Base-by-base conservation (phyloP, 1,140 invertebrate genomes). In the Drosophila nikananu region DNA sequence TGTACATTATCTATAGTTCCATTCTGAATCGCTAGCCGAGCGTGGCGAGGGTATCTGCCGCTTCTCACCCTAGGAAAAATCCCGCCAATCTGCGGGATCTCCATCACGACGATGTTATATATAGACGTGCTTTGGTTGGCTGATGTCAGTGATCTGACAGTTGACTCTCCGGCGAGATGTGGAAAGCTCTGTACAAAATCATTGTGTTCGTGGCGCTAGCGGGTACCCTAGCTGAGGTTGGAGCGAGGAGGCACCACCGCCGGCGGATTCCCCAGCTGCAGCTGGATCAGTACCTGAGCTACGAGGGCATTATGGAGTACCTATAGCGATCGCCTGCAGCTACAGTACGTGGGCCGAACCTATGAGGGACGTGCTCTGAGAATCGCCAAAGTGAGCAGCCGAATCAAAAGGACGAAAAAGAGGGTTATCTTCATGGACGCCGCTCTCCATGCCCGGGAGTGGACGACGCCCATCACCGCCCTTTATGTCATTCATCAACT, bases 381-480 rank as follows among this genome's bases (percentile, higher is more conserved):
- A 59, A 92, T 93, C 15, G 81, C 94, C 37, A 94, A 92, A 17
- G 94, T 95, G 58, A 94, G 94, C 2, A 91, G 80, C 27, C 78
- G 89, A 6, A 81, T 86, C 62, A 57, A 68, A 0, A 42, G 54
- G 3, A 21, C 77, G 0, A 80, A 73, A 1, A 95, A 95, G 70
- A 94, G 93, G 5, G 92, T 94, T 0, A 94, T 95, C 49, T 89
- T 95, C 7, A 86, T 95, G 27, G 94, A 95, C 61, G 94, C 94
- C 42, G 93, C 93, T 7, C 91, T 94, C 5, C 96, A 97, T 92
- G 95, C 95, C 1, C 93, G 96, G 62, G 96, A 44, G 94, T 96
- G 7, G 94, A 94, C 4, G 94, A 94, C 95, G 0, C 94, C 95
- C 12, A 94, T 95, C 0, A 94, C 94, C 0, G 95, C 94, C 23